Evolutionary conservation across 2,113 vertebrate genomes (phyloP), one percentile per base, ranked within the genome.

Genomic region (Brachionichthys hirsutus): DNA sequence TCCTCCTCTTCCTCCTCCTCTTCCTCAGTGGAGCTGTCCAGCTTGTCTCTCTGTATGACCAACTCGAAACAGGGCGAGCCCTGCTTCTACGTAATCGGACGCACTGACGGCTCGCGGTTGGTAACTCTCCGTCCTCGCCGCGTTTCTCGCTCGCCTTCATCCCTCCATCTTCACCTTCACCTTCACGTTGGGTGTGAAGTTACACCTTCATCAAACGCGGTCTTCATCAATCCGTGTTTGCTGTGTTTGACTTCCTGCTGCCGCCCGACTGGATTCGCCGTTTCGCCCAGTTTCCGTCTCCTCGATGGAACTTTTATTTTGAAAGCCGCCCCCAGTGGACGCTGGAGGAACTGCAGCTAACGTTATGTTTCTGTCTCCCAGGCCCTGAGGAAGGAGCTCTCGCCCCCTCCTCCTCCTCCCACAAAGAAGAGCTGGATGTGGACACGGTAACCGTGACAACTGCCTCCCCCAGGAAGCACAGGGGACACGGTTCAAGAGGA

Each of bases 11-110:
- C 20, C 42, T 47, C 36, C 6, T 65, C 65, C 42, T 81, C 79
- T 43, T 67, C 77, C 56, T 84, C 79, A 92, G 91, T 93, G 89
- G 92, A 93, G 88, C 78, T 93, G 81, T 93, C 92, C 89, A 93
- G 92, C 79, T 83, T 93, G 70, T 93, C 92, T 80, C 90, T 93
- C 61, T 93, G 92, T 81, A 93, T 93, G 92, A 93, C 92, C 72
- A 93, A 92, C 89, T 92, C 92, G 54, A 92, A 91, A 77, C 92
- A 91, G 81, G 91, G 92, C 1, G 92, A 93, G 46, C 92, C 91
- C 38, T 93, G 92, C 75, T 93, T 93, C 89, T 93, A 93, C 84
- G 91, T 93, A 77, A 90, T 93, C 40, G 92, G 92, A 71, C 90
- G 92, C 49, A 92, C 92, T 62, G 92, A 93, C 58, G 90, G 87